Evolutionary conservation across 2,797 vertebrate genomes (phyloP).

Genomic region (Protosalanx chinensis): DNA sequence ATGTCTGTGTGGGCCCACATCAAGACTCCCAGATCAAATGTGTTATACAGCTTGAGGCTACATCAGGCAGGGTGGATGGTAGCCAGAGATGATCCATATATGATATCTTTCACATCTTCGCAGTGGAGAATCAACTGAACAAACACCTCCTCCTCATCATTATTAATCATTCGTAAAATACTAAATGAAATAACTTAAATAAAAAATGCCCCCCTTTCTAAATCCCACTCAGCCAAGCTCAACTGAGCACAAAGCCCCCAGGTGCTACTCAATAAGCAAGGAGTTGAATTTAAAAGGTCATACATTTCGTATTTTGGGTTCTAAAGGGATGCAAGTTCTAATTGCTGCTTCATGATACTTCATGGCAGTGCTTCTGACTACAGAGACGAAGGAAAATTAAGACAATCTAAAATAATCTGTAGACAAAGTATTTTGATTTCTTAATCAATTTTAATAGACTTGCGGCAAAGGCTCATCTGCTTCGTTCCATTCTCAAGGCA

Average conservation of each 20-base stretch:
- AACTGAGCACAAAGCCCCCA: neutral
- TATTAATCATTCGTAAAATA: conserved; percentile 27
- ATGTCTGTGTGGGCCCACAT: conserved; percentile 52
- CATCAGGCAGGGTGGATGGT: no score
- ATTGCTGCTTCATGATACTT: neutral
- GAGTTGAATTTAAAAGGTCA: conserved; percentile 8
- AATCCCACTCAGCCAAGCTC: conserved; percentile 11
- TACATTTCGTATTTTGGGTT: no score
- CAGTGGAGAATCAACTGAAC: conserved; percentile 26
- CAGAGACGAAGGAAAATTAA: conserved; percentile 15
- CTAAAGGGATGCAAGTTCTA: neutral
- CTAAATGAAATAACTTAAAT: conserved; percentile 24
- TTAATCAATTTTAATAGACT: conserved; percentile 27
- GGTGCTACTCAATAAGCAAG: conserved; percentile 10
- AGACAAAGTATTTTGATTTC: conserved; percentile 21
- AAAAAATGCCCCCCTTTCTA: conserved; percentile 17
- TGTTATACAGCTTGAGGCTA: conserved; percentile 32
- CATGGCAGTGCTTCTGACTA: neutral
- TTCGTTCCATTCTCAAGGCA: conserved; percentile 13
- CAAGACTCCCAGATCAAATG: conserved; percentile 56
- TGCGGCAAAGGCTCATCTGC: conserved; percentile 12
- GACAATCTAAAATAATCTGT: neutral
- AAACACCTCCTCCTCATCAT: conserved; percentile 37
- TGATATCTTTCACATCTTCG: conserved; percentile 17
- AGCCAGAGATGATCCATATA: conserved; percentile 3